A percentile compares a stretch with the other conserved stretches of the same genome.
Evolutionary conservation across 2,797 vertebrate genomes (phyloP).

Genomic region (Pteronotus mesoamericanus): DNA sequence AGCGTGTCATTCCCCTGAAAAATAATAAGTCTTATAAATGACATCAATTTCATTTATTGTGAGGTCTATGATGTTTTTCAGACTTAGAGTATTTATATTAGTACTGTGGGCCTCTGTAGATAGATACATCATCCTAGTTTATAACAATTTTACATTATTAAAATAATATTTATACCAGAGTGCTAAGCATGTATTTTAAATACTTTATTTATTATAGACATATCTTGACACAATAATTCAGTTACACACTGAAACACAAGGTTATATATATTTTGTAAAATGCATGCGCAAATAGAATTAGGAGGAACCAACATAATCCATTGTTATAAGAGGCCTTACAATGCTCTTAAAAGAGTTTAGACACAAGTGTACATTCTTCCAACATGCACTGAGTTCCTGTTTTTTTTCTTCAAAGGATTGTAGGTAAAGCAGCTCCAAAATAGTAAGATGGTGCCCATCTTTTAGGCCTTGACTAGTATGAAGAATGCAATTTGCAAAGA

Average conservation of each 20-base stretch:
- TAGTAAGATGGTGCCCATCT: neutral
- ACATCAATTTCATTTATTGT: neutral
- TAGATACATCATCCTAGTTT: neutral
- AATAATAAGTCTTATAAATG: constrained; percentile 14
- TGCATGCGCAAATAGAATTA: neutral
- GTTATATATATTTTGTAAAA: neutral
- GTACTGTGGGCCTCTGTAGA: neutral
- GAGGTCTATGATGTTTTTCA: neutral
- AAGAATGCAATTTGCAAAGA: neutral
- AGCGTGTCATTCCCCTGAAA: constrained; percentile 93
- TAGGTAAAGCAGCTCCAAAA: neutral
- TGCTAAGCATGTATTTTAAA: neutral
- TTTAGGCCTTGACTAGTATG: neutral
- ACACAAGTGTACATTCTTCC: neutral
- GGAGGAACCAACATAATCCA: neutral
- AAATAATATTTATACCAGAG: neutral
- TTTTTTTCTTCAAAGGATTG: neutral
- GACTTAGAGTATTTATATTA: neutral
- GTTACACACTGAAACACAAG: neutral
- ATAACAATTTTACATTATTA: neutral
- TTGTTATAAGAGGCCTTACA: neutral
- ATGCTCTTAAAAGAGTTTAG: neutral
- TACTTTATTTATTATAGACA: neutral
- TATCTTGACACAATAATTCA: neutral
- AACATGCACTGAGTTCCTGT: neutral